phyloP scores from a whole-genome alignment of 1,140 invertebrate species.

The Nautilus pompilius region DNA sequence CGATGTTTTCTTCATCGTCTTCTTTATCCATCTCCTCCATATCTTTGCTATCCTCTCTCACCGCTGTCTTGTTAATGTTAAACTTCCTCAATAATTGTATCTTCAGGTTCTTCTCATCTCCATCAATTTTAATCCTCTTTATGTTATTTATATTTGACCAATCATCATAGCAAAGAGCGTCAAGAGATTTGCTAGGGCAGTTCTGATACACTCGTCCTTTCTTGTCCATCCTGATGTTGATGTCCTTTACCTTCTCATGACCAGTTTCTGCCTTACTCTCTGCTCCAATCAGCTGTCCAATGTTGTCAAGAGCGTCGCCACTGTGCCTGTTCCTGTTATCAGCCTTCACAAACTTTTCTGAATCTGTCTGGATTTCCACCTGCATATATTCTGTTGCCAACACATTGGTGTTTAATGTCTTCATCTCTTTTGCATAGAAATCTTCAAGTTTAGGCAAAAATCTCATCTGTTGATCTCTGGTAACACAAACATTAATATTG shows the following conservation, averaged over 20 bases:
- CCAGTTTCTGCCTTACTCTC: slow-evolving; percentile 5
- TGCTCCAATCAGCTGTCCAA: background rate
- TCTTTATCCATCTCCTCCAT: slow-evolving; percentile 6
- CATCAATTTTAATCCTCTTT: slow-evolving; percentile 20
- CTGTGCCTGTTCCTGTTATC: slow-evolving; percentile 24
- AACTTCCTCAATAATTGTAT: slow-evolving; percentile 43
- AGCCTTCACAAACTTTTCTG: slow-evolving; percentile 64
- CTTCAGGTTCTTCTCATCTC: slow-evolving; percentile 26
- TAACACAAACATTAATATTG: background rate
- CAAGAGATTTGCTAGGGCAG: slow-evolving; percentile 1
- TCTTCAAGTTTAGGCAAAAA: slow-evolving; percentile 57
- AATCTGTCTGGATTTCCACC: slow-evolving; percentile 63
- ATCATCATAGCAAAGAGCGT: slow-evolving; percentile 12
- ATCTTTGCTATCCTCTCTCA: slow-evolving; percentile 7
- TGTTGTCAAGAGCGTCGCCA: slow-evolving; percentile 8
- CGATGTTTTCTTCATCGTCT: slow-evolving; percentile 9
- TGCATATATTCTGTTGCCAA: slow-evolving; percentile 60
- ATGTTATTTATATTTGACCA: slow-evolving; percentile 26
- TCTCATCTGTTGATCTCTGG: slow-evolving; percentile 11
- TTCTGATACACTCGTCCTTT: slow-evolving; percentile 15
- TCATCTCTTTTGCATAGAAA: slow-evolving; percentile 64
- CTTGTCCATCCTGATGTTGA: slow-evolving; percentile 31
- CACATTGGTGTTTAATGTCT: slow-evolving; percentile 67
- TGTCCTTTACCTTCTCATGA: slow-evolving; percentile 26
- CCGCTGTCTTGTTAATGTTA: slow-evolving; percentile 22